Percentiles rank a stretch among this genome's conserved stretches.
Evolutionary conservation across 2,888 invertebrate genomes (phyloP).

Genomic region (Lithophane leautieri): DNA sequence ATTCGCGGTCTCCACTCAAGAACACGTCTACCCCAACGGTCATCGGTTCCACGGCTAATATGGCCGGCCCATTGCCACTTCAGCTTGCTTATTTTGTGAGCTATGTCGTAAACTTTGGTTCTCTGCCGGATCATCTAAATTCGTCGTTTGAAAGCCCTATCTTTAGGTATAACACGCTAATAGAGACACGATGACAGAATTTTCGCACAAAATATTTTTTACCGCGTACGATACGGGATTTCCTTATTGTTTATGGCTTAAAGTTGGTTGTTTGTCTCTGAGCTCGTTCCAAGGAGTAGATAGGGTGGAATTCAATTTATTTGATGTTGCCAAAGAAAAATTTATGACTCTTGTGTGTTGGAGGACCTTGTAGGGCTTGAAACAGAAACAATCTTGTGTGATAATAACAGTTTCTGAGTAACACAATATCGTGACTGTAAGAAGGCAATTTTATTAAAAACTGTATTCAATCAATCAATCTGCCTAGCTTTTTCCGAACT

Average conservation of each 20-base stretch:
- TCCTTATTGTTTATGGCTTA: conserved; percentile 60
- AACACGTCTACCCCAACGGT: too few relatives aligned
- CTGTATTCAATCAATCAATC: too few relatives aligned
- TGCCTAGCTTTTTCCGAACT: too few relatives aligned
- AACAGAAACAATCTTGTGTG: background rate
- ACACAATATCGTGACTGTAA: too few relatives aligned
- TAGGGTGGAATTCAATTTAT: conserved; percentile 56
- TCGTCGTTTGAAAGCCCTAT: conserved; percentile 18
- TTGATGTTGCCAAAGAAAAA: conserved; percentile 41
- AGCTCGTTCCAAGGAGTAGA: conserved; percentile 25
- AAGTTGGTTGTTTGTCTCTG: conserved; percentile 59
- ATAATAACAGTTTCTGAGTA: too few relatives aligned
- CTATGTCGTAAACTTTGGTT: too few relatives aligned
- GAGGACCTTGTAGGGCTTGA: background rate
- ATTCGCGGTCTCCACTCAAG: too few relatives aligned
- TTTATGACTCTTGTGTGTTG: conserved; percentile 36
- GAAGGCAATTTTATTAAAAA: too few relatives aligned
- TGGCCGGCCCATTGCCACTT: too few relatives aligned
- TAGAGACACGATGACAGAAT: conserved; percentile 49
- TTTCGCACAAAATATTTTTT: conserved; percentile 55
- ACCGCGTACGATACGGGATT: conserved; percentile 42
- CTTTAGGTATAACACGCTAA: conserved; percentile 10
- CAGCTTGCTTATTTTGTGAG: too few relatives aligned
- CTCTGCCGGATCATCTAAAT: background rate
- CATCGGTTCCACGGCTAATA: too few relatives aligned